Evolutionary conservation across 2,888 invertebrate genomes (phyloP), one percentile per base, ranked within the genome.

Genomic region (Drosophila nr. perissopoda): DNA sequence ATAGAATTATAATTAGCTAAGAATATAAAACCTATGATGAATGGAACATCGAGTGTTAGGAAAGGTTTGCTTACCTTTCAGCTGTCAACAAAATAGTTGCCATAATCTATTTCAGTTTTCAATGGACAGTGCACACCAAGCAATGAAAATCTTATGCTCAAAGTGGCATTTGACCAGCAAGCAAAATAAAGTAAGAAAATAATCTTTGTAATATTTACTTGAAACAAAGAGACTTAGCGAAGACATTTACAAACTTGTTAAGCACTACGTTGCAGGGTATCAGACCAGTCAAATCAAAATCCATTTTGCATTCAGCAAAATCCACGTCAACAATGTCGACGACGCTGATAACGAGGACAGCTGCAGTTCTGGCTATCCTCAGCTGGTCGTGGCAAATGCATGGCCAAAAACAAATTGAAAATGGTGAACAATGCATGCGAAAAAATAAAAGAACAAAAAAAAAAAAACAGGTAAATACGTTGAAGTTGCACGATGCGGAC

Each of bases 341-440:
- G 34, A 36, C 29, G 56, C 42, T 51, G 73, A 77, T 75, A 79
- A 77, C 79, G 76, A 79, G 69, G 76, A 75, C 80, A 79, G 80
- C 76, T 76, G 79, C 69, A 69, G 57, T 69, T 64, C 68, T 58
- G 70, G 58, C 72, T 60, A 68, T 58, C 66, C 64, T 65, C 68
- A 78, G 72, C 72, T 71, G 77, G 53, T 54, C 77, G 77, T 70
- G 76, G 70, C 76, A 76, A 75, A 76, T 75, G 75, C 63, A 51
- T 67, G 71, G 57, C 77, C 61, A 78, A 67, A 71, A 75, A 65
- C 70, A 64, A 81, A 74, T 78, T 71, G 69, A 83, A 78, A 74
- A 71, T 72, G 25, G 57, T 42, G 64, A 57, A 61, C 60, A 72
- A 66, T 54, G 53, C 64, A 56, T 57, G 40, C n/a, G 8, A 57